Conservation (phyloP, 2,888 invertebrate genomes). For the Diplolepis rosae region DNA sequence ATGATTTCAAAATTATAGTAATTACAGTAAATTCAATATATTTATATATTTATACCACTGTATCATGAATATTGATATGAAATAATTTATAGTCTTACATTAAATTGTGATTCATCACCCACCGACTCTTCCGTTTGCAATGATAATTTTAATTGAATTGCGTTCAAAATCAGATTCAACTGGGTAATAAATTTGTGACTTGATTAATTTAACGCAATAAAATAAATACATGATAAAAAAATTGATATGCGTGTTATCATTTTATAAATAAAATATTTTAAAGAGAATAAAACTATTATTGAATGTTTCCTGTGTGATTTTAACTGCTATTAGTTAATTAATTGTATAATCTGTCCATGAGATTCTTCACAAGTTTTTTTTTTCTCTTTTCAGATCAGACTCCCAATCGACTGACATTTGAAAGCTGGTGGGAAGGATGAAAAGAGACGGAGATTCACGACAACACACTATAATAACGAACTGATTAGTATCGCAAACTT, state of each 20-base stretch:
- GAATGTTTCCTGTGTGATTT: too few species aligned
- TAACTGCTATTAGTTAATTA: too few species aligned
- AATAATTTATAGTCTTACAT: not conserved
- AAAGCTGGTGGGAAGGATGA: conserved; percentile 27
- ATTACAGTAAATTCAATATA: too few species aligned
- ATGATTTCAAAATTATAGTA: too few species aligned
- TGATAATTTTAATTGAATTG: not conserved
- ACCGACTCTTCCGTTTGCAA: not conserved
- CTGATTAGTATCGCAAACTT: conserved; percentile 66
- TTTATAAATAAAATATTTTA: too few species aligned
- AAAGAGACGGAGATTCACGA: conserved; percentile 27
- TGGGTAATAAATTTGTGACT: not conserved
- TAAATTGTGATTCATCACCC: not conserved
- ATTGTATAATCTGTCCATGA: too few species aligned
- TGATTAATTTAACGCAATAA: not conserved
- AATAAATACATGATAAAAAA: not conserved
- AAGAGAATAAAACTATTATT: too few species aligned
- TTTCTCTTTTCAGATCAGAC: not conserved
- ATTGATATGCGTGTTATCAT: not conserved
- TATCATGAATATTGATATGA: too few species aligned
- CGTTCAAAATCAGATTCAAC: not conserved
- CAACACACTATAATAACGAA: conserved; percentile 37
- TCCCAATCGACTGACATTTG: conserved; percentile 17
- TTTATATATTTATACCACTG: too few species aligned
- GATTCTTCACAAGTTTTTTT: not conserved